Evolutionary conservation across 2,797 vertebrate species (phyloP).

Genomic region (Microcaecilia unicolor): DNA sequence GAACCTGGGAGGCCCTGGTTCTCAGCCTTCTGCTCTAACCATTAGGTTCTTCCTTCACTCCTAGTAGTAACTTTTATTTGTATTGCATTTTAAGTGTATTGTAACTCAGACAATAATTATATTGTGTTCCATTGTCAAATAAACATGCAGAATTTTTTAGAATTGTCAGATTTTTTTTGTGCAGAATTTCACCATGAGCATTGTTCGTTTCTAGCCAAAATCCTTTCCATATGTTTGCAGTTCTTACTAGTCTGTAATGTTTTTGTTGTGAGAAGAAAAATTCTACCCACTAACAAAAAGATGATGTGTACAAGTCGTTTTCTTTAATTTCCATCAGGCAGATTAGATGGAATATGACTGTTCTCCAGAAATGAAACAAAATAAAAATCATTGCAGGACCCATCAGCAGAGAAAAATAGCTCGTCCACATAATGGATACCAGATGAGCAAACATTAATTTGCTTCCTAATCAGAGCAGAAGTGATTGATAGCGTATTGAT

Average conservation of each 20-base stretch:
- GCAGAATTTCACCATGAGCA: too few species aligned
- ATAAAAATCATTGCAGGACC: background rate
- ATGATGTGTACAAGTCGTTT: background rate
- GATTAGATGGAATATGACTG: background rate
- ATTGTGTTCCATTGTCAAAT: too few species aligned
- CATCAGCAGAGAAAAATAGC: background rate
- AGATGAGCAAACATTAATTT: conserved; percentile 19
- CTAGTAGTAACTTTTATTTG: too few species aligned
- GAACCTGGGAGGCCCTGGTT: too few species aligned
- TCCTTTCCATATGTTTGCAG: too few species aligned
- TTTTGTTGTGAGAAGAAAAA: background rate
- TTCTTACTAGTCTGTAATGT: background rate
- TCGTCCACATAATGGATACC: conserved; percentile 5
- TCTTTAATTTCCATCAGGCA: background rate
- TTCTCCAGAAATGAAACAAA: background rate
- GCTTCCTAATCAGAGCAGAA: conserved; percentile 11
- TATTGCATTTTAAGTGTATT: too few species aligned
- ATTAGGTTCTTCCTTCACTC: too few species aligned
- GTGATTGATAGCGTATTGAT: conserved; percentile 18
- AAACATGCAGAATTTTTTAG: too few species aligned
- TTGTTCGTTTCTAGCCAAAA: too few species aligned
- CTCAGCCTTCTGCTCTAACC: too few species aligned
- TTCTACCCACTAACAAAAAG: background rate
- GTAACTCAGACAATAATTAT: too few species aligned
- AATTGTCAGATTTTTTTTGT: too few species aligned